Base-by-base conservation (phyloP, 23 tunicate species). In the Oikopleura albicans region DNA sequence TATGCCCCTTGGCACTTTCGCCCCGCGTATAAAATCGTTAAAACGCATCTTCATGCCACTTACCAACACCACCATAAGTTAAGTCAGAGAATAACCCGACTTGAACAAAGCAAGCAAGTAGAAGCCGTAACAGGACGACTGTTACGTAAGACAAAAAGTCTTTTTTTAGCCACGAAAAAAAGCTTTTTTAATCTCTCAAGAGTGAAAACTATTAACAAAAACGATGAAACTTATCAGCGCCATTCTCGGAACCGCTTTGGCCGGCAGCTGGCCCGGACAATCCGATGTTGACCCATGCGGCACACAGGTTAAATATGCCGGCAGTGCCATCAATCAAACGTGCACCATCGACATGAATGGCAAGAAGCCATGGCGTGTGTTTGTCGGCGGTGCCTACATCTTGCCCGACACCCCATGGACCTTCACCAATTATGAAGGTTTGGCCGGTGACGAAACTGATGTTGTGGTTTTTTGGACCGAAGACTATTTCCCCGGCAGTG, bases 241-340 rank as follows among this genome's bases (percentile, higher is more conserved):
- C 33, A 16, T 71, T 31, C 28, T 71, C 79, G 33, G 37, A 12
- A 12, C 79, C 31, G 37, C 37, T 37, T 16, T 37, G 4, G 79
- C 79, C 31, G 33, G 28, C 33, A 16, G 4, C 33, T 71, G 79
- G 79, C 79, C 79, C 28, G 79, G 79, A 71, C 79, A 71, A 71
- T 16, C 36, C 37, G 79, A 71, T 2, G 36, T 22, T 22, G 79
- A 71, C 31, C 79, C 79, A 71, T 71, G 79, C 37, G 79, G 79
- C 28, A 71, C 79, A 22, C 79, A 71, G 37, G 79, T 71, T 31
- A 71, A 29, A 2, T 71, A 22, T 71, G 4, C 27, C 2, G 79
- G 31, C 31, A 27, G 31, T 16, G 33, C 79, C 35, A 29, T 71
- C 79, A 71, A 71, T 37, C 4, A 34, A 2, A 71, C 79, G 2